A percentile compares a stretch with the other conserved stretches of the same genome.
These are phyloP conservation scores for Apostichopus parvimensis DNA, from an alignment of 35 echinoderm and acorn worm genomes.

Conservation along the genomic window DNA sequence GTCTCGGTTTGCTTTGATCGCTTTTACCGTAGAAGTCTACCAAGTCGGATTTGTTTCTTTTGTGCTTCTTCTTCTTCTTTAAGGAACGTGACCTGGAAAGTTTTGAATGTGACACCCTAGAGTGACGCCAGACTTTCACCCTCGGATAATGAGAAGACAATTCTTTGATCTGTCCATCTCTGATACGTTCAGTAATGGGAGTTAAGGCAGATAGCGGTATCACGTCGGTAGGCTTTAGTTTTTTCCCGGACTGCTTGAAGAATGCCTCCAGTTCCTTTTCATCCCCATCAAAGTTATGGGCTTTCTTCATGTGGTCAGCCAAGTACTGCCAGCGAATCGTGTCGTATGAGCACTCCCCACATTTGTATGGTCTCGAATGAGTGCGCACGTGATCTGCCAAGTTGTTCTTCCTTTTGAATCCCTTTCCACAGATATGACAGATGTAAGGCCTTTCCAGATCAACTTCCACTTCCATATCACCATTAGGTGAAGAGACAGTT, in stretches of 20 bases:
- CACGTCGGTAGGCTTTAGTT: conserved; percentile 87
- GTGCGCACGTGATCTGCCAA: conserved; percentile 89
- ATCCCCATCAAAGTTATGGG: conserved; percentile 87
- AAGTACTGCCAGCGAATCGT: conserved; percentile 96
- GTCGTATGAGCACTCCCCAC: conserved; percentile 86
- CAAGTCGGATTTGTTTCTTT: conserved; percentile 45
- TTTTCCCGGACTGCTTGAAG: conserved; percentile 90
- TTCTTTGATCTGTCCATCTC: conserved; percentile 41
- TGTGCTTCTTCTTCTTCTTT: conserved; percentile 45
- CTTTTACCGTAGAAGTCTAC: conserved; percentile 82
- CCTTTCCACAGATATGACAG: conserved; percentile 95
- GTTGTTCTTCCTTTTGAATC: conserved; percentile 95
- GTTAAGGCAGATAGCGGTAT: conserved; percentile 77
- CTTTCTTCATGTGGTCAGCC: conserved; percentile 82
- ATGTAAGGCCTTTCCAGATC: conserved; percentile 83
- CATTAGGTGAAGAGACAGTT: conserved; percentile 15
- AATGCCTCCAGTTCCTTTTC: conserved; percentile 85
- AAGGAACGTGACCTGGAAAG: conserved; percentile 8
- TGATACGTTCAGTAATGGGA: conserved; percentile 58
- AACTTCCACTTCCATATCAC: conserved; percentile 51
- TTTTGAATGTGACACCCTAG: conserved; percentile 39
- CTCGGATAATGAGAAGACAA: conserved; percentile 4
- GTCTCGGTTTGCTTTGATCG: conserved; percentile 1
- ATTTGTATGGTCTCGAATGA: conserved; percentile 93
- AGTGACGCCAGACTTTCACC: conserved; percentile 4